Evolutionary conservation across 2,888 invertebrate species (phyloP).

Genomic region (Emmelina monodactyla): DNA sequence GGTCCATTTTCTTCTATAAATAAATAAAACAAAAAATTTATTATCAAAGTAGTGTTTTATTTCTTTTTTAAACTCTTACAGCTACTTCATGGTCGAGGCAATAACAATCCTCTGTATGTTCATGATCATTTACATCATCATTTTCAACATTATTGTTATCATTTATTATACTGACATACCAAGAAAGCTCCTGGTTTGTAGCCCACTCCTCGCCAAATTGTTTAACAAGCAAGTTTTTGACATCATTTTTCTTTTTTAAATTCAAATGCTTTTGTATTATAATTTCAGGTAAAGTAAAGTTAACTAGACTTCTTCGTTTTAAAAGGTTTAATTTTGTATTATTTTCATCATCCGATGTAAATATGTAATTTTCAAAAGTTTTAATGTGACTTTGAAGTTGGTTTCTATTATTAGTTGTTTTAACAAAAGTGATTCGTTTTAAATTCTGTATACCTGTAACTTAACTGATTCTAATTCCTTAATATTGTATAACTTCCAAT

Average conservation of each 20-base stretch:
- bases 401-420: background rate
- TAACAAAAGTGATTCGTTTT: conserved; percentile 1
- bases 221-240: conserved; percentile 3
- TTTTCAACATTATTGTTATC: conserved; percentile 2
- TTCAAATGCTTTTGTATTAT: conserved; percentile 2
- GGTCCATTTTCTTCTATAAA: conserved; percentile 1
- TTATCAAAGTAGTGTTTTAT: conserved; percentile 2
- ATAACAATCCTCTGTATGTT: conserved; percentile 4
- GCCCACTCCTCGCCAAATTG: conserved; percentile 3
- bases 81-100: conserved; percentile 3
- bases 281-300: conserved; percentile 3
- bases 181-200: conserved; percentile 2
- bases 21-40: conserved; percentile 1
- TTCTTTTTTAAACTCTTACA: conserved; percentile 2
- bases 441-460: background rate
- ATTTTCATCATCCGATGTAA: conserved; percentile 1
- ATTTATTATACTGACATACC: conserved; percentile 3
- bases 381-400: conserved; percentile 1
- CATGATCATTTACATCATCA: conserved; percentile 3
- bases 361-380: conserved; percentile 1
- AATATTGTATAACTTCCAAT: conserved; percentile 2
- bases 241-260: conserved; percentile 4
- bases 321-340: conserved; percentile 1
- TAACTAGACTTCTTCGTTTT: conserved; percentile 2
- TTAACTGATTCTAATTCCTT: conserved; percentile 1